phyloP scores from a whole-genome alignment of 2,797 vertebrate species.

The Diplodus sargus region DNA sequence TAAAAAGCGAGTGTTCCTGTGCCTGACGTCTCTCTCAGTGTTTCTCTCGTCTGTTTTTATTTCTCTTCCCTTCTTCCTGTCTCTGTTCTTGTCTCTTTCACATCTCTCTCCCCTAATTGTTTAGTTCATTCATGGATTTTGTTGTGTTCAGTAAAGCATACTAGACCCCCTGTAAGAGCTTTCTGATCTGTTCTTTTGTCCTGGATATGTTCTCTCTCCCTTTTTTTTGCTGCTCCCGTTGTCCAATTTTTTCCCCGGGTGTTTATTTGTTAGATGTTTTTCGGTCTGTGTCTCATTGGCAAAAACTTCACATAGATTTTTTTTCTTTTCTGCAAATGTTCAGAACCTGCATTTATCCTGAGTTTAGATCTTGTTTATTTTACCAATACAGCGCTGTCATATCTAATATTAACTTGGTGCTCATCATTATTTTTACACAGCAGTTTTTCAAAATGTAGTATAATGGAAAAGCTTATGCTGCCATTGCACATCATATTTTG shows the following conservation, averaged over 20 bases:
- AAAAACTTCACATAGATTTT: neutral
- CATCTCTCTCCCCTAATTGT: constrained; percentile 52
- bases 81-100: constrained; percentile 37
- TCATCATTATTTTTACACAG: neutral
- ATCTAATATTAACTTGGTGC: neutral
- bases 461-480: neutral
- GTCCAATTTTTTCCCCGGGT: constrained; percentile 3
- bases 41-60: constrained; percentile 39
- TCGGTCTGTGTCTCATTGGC: neutral
- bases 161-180: constrained; percentile 41
- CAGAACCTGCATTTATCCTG: neutral
- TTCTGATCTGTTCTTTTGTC: constrained; percentile 55
- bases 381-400: neutral
- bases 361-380: neutral
- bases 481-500: no score
- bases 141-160: constrained; percentile 36
- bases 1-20: constrained; percentile 64
- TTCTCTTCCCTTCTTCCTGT: constrained; percentile 2
- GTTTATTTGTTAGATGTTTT: constrained; percentile 3
- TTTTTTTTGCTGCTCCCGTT: constrained; percentile 15
- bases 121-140: constrained; percentile 53
- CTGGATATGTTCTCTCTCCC: constrained; percentile 32
- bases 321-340: neutral
- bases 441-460: neutral
- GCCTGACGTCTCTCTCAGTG: constrained; percentile 38